Evolutionary conservation across 2,888 invertebrate genomes (phyloP), one percentile per base, ranked within the genome.

Genomic region (Drosophila conformis): DNA sequence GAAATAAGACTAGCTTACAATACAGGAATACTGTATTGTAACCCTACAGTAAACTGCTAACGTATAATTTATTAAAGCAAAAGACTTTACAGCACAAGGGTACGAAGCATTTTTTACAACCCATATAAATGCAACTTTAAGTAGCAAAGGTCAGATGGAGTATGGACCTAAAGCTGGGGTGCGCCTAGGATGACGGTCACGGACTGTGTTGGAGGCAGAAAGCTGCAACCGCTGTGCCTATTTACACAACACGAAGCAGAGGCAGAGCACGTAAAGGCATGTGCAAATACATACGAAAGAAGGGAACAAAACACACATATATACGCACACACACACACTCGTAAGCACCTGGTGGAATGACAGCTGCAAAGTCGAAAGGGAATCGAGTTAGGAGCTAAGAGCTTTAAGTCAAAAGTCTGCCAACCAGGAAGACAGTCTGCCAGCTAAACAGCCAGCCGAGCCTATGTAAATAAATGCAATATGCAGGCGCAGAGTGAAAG

Each of bases 401-500:
- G 85, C 85, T 86, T 85, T 87, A 87, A 85, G 85, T 87, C 87
- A 87, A 85, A 86, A 85, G 85, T 85, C 87, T 87, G 77, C 51
- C 63, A 63, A 63, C 48, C 74, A 42, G 60, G 46, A 48, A 67
- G 63, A 40, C 48, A 56, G 46, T 21, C 63, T 48, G 56, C 27
- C 59, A 70, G 53, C 51, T 53, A 35, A 56, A n/a, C 38, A 62
- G 64, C 35, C 52, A 69, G 56, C 33, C 65, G 48, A 78, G 87
- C 85, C 85, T 86, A 86, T 86, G 87, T 86, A 86, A 86, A 86
- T 87, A 86, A 82, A 86, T 83, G 85, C 87, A 87, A 76, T 83
- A 81, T 83, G 85, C 81, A 85, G 81, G 80, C 82, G 53, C 62
- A 64, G 65, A 75, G 71, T 73, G 68, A 76, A 75, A 73, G 78